These are phyloP conservation scores for Blastobasis lacticolella DNA, from an alignment of 2,888 invertebrate genomes.

Conservation along the genomic window DNA sequence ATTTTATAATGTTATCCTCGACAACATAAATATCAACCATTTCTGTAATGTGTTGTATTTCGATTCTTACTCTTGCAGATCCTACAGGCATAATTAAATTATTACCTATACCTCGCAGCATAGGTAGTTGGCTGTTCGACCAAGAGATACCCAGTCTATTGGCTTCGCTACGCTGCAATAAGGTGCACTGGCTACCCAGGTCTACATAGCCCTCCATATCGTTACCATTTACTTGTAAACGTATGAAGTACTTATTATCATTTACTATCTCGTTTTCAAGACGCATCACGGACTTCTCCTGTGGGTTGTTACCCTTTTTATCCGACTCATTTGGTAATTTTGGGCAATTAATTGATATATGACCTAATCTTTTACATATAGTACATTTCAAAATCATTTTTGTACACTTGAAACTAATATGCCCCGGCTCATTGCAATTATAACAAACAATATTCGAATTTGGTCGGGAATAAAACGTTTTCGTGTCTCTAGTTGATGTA, in stretches of 20 bases:
- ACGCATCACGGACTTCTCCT: not conserved
- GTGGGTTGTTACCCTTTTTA: not conserved
- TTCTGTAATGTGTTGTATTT: conserved; percentile 2
- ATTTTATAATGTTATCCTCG: not conserved
- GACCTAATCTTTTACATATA: conserved; percentile 4
- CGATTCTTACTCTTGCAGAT: not conserved
- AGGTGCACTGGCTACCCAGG: conserved; percentile 13
- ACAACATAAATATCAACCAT: not conserved
- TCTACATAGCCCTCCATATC: conserved; percentile 7
- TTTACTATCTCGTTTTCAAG: not conserved
- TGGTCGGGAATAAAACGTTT: not conserved
- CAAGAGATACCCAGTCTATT: not conserved
- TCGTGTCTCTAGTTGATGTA: not conserved
- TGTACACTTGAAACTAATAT: conserved; percentile 3
- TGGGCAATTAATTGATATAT: not conserved
- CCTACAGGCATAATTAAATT: conserved; percentile 5
- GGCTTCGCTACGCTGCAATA: conserved; percentile 3
- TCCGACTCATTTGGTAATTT: not conserved
- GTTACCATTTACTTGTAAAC: conserved; percentile 3
- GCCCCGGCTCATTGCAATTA: conserved; percentile 6
- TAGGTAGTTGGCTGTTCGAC: conserved; percentile 1
- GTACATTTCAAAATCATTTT: conserved; percentile 4
- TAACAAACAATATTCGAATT: not conserved
- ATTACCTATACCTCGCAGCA: conserved; percentile 8
- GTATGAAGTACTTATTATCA: conserved; percentile 9